These are phyloP conservation scores for Pithecia hirsuta DNA, from an alignment of 2,797 vertebrate genomes.

Conservation along the genomic window DNA sequence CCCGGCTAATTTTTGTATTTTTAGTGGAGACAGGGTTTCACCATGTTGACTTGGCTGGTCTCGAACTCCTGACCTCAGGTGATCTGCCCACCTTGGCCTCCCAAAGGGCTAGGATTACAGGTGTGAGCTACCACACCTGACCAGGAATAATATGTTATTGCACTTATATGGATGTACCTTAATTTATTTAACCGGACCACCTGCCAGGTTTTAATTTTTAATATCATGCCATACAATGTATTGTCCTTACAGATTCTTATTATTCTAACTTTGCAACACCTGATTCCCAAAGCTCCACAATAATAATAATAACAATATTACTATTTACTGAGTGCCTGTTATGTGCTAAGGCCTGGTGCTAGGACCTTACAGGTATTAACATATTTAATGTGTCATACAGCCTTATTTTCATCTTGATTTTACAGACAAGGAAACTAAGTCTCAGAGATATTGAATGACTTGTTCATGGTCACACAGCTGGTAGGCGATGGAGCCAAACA, in stretches of 20 bases:
- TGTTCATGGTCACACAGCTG: not conserved
- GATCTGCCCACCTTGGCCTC: too few species aligned
- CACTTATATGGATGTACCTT: not conserved
- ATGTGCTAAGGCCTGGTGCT: not conserved
- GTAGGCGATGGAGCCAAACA: not conserved
- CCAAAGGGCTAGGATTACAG: too few species aligned
- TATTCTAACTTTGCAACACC: not conserved
- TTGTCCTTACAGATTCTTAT: not conserved
- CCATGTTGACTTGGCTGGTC: too few species aligned
- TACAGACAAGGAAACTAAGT: not conserved
- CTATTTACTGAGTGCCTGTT: not conserved
- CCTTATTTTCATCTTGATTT: not conserved
- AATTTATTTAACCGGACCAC: not conserved
- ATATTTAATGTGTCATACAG: not conserved
- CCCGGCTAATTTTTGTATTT: too few species aligned
- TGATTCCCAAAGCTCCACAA: not conserved
- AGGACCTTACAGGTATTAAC: not conserved
- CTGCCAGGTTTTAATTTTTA: not conserved
- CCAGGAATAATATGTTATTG: not conserved
- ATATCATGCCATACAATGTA: not conserved
- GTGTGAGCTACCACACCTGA: fast-evolving
- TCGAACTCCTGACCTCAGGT: too few species aligned
- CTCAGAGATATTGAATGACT: not conserved
- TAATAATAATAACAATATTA: not conserved
- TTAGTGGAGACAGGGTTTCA: too few species aligned